Evolutionary conservation across 1,140 invertebrate genomes (phyloP), one percentile per base, ranked within the genome.

Genomic region (Danaus melanippus): DNA sequence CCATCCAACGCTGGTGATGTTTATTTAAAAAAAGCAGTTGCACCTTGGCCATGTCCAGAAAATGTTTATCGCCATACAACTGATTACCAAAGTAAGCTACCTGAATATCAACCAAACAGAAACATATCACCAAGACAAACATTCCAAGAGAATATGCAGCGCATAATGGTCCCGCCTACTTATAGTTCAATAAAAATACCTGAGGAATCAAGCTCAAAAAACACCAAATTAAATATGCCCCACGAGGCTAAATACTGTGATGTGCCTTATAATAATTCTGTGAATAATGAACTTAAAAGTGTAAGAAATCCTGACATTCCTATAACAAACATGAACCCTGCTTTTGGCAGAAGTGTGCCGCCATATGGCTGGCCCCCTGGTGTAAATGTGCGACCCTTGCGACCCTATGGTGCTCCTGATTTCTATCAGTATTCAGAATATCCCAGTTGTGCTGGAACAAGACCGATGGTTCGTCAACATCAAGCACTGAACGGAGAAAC

Each of bases 91-190:
- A 74, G 69, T 50, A 84, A 80, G 56, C 58, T 75, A 49, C 49
- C 74, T 15, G 77, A 79, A 15, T 84, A 76, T 58, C 68, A 76
- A 47, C 78, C 75, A 51, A 65, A 75, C 47, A 75, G 83, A 66
- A 86, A 87, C 68, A 88, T 88, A 76, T 88, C 86, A 57, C 86
- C 86, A 39, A 72, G 86, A 75, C 82, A 86, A 71, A 88, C 86
- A 68, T 88, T 84, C 69, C 85, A 87, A 78, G 86, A 88, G 67
- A 88, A 87, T 52, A 88, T 87, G 85, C 84, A 75, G 53, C 75
- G 86, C 45, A 79, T 87, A 43, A 80, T 86, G 69, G 77, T 88
- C 45, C 77, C 83, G 40, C 82, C 85, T 15, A 67, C 72, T 43
- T 82, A 76, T 54, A 76, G 64, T 66, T 66, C 75, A 46, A 48